Evolutionary conservation across 2,113 vertebrate species (phyloP).

Genomic region (Willisornis vidua): DNA sequence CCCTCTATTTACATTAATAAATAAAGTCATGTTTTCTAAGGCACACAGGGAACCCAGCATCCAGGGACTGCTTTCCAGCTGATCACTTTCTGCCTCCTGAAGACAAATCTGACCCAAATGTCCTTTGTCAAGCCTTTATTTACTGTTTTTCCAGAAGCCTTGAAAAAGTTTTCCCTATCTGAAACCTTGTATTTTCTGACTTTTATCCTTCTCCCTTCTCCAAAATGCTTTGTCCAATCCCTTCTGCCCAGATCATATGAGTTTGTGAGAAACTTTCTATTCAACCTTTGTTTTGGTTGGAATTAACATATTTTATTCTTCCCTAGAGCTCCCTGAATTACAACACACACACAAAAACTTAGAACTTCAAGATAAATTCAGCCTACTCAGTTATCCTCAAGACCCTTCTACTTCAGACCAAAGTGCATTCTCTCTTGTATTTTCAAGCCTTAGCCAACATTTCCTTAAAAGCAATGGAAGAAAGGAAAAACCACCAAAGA

Average conservation of each 20-base stretch:
- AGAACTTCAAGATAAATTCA: background rate
- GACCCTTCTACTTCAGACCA: background rate
- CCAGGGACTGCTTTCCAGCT: background rate
- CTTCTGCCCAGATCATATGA: background rate
- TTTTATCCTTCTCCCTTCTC: background rate
- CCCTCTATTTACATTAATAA: background rate
- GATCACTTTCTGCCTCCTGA: background rate
- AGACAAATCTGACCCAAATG: background rate
- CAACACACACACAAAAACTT: background rate
- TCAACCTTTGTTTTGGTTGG: background rate
- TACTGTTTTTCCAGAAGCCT: background rate
- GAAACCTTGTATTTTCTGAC: background rate
- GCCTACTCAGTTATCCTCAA: background rate
- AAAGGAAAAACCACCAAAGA: background rate
- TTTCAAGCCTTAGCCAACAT: background rate
- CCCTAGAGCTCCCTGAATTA: background rate
- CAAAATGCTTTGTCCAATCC: background rate
- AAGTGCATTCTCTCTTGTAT: background rate
- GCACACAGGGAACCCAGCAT: background rate
- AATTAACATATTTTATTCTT: background rate
- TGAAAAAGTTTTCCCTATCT: background rate
- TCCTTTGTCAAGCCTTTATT: background rate
- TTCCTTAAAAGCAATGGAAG: background rate
- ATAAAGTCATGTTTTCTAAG: background rate
- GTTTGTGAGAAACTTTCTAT: background rate